Evolutionary conservation across 2,888 invertebrate species (phyloP), one percentile per base, ranked within the genome.

Genomic region (Andrena dorsata): DNA sequence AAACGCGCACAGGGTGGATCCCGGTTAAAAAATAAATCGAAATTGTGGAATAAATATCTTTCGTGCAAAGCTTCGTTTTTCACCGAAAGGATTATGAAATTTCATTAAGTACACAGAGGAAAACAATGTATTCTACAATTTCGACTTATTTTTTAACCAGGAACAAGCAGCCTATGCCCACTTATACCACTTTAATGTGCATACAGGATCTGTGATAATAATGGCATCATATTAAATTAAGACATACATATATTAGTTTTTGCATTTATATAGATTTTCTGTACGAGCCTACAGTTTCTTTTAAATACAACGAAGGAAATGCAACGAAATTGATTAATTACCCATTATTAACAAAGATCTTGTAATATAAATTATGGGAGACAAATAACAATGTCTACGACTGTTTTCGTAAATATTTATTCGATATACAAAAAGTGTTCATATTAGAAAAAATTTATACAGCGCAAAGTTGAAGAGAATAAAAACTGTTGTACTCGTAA

Each of bases 401-500:
- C 16, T 53, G 13, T 49, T 8, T n/a, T 47, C 16, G 41, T 56
- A 20, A 26, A 10, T 49, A 3, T 71, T 80, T 65, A 47, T 41
- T 41, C 41, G 41, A 41, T 41, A 41, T 41, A 41, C 41, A 41
- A 41, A 41, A 41, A 41, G 41, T 41, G 41, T 41, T 41, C 41
- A 16, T 41, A 16, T 41, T 41, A 41, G 41, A 16, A 41, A 41
- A 16, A 16, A 41, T 47, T 41, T 41, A 41, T 41, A 41, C 16
- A 41, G 41, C 41, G 41, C 13, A 1, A 41, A 41, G 41, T 41
- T 41, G 41, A 16, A 41, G 41, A 41, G 41, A 41, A 41, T 41
- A 32, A 47, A 76, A 58, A 65, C 51, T 56, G 47, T 76, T 79
- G 35, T 70, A 58, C n/a, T 30, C 35, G 30, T 51, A 65, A 80